Evolutionary conservation across 2,797 vertebrate genomes (phyloP), one percentile per base, ranked within the genome.

Genomic region (Catharus ustulatus): DNA sequence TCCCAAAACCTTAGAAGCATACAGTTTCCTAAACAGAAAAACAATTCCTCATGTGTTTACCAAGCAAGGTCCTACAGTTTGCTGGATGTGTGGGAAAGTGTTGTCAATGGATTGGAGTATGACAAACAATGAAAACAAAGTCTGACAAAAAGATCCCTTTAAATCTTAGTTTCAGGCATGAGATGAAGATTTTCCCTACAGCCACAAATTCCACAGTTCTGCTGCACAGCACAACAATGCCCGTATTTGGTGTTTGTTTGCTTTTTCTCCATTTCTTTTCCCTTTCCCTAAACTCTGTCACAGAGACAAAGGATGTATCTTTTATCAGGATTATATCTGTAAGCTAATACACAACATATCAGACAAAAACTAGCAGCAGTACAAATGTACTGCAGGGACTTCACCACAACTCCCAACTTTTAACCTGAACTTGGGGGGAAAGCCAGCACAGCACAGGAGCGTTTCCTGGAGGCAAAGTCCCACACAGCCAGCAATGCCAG

Each of bases 1-100:
- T 24, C 24, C 32, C 26, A 27, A 58, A 55, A 27, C 40, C 77
- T 77, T 71, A 69, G 80, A 90, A 94, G 76, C 86, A 87, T 84
- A 86, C 27, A 64, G 42, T 83, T 97, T 79, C 73, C 62, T 94
- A 93, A 97, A 95, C 16, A 90, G 45, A 87, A 36, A 95, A 96
- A 95, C 84, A 89, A 69, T 34, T 87, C 86, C 64, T 84, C 91
- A 87, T 38, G 11, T 77, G 66, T 85, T 80, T 40, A 45, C 34
- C 38, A 46, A 26, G 10, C 46, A 68, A 55, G 5, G n/a, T 63
- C 38, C 49, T 51, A 15, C 18, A 69, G 15, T 36, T 59, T 42
- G 61, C 51, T 64, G 23, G 38, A 32, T 79, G 61, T 1, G 2
- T 10, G 11, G 32, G 5, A 26, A 87, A 91, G 18, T 10, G 29